Base-by-base conservation (phyloP, 2,797 vertebrate species). In the Notoglanidium macrostoma region DNA sequence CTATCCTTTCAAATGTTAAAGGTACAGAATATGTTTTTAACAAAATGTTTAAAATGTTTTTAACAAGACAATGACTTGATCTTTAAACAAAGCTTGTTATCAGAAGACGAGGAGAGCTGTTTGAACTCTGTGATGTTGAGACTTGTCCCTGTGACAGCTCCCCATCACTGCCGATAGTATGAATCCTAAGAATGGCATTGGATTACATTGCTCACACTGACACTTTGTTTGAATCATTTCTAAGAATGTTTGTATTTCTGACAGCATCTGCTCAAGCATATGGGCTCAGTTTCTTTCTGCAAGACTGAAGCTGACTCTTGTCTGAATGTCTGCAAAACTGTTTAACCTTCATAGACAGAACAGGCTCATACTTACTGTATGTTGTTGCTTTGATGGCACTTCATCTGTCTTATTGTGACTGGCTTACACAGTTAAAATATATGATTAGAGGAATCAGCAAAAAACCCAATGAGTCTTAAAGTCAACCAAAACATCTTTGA, bases 171-270 rank as follows among this genome's bases (percentile, higher is more conserved):
- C 65, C 93, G 95, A 96, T 95, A 96, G 95, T 94, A 95, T 95
- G 95, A 96, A 96, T 95, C 95, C 94, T 91, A 94, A 95, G 95
- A 96, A 95, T 94, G 95, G 96, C 94, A 93, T 97, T 96, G 95
- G 94, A 96, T 97, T 97, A 96, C 96, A 96, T 95, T 95, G 95
- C 93, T 92, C 92, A 94, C 93, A 95, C 94, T 94, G 96, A 95
- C 95, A 95, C 94, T 96, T 94, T 93, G 92, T 95, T 95, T 95
- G 95, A 96, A 96, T 95, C 95, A 95, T 95, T 95, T 95, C 95
- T 95, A 92, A 93, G 96, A 95, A 96, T 96, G 94, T 95, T 95
- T 96, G 95, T 95, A 95, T 96, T 95, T 95, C 94, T 95, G 94
- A 95, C 94, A 94, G 95, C 94, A 95, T 95, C 94, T 95, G 95